A percentile compares a stretch with the other conserved stretches of the same genome.
phyloP scores from a whole-genome alignment of 1,140 invertebrate genomes.

The Hormaphis cornu region DNA sequence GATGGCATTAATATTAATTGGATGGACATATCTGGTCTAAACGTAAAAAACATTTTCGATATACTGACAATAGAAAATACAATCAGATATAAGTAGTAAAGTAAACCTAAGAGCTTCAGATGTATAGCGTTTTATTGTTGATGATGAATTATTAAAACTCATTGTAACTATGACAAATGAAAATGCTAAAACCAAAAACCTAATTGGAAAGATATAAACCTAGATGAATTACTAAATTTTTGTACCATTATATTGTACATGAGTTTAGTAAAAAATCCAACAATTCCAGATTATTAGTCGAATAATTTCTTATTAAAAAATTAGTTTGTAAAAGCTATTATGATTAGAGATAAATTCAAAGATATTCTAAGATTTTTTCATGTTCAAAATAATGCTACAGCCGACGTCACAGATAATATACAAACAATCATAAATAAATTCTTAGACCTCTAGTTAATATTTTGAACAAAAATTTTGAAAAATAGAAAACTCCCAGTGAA shows the following conservation, averaged over 20 bases:
- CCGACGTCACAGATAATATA: neutral
- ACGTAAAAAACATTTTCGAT: neutral
- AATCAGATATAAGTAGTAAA: neutral
- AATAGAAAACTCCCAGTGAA: slow-evolving; percentile 34
- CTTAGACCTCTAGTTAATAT: slow-evolving; percentile 3
- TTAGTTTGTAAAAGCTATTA: too few species aligned
- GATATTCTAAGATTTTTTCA: neutral
- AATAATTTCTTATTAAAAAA: too few species aligned
- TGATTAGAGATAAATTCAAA: too few species aligned
- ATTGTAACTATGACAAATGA: neutral
- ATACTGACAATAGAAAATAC: neutral
- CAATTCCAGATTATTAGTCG: too few species aligned
- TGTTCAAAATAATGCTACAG: neutral
- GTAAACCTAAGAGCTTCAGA: neutral
- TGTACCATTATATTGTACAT: neutral
- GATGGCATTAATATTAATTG: neutral
- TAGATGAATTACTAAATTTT: neutral
- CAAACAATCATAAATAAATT: neutral
- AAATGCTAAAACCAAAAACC: neutral
- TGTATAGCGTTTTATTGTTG: neutral
- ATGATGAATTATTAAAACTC: neutral
- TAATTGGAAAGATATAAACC: neutral
- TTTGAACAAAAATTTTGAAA: slow-evolving; percentile 25
- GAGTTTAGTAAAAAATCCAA: too few species aligned
- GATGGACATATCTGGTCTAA: neutral